These are phyloP conservation scores for Macrosteles quadrilineatus DNA, from an alignment of 1,140 invertebrate genomes.

Conservation along the genomic window DNA sequence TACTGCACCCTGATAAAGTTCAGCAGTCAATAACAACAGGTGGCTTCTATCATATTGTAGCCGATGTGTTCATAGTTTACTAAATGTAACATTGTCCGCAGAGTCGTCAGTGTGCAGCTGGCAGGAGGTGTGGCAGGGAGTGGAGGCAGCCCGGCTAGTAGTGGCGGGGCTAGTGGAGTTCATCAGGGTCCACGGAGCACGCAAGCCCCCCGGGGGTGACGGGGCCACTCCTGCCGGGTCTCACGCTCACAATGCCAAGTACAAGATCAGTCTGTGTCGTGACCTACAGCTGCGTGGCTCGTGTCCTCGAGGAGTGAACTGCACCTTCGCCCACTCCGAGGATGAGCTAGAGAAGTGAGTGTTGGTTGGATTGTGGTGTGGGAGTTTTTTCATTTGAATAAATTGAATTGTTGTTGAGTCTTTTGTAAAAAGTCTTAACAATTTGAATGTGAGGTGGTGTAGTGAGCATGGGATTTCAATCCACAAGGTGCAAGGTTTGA, in stretches of 20 bases:
- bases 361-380: not conserved
- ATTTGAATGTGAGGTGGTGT: too few species aligned
- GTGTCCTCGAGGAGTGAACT: slow-evolving; percentile 83
- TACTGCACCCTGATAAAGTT: too few species aligned
- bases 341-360: slow-evolving; percentile 82
- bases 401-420: slow-evolving; percentile 2
- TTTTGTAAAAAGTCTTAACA: too few species aligned
- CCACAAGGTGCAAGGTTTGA: too few species aligned
- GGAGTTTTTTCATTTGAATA: not conserved
- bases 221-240: slow-evolving; percentile 50
- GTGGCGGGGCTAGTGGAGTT: slow-evolving; percentile 85
- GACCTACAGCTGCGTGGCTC: slow-evolving; percentile 74
- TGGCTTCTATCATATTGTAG: too few species aligned
- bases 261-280: slow-evolving; percentile 90
- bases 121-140: slow-evolving; percentile 70
- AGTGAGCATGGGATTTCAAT: too few species aligned
- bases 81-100: too few species aligned
- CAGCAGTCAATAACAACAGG: too few species aligned
- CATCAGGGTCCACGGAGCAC: slow-evolving; percentile 74
- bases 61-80: too few species aligned
- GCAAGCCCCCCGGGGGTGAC: slow-evolving; percentile 51
- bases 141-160: slow-evolving; percentile 79
- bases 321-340: slow-evolving; percentile 90
- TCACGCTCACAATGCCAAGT: slow-evolving; percentile 57
- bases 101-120: slow-evolving; percentile 66